phyloP scores from a whole-genome alignment of 37 sponge, comb jelly and placozoan species.

The Bolinopsis microptera region DNA sequence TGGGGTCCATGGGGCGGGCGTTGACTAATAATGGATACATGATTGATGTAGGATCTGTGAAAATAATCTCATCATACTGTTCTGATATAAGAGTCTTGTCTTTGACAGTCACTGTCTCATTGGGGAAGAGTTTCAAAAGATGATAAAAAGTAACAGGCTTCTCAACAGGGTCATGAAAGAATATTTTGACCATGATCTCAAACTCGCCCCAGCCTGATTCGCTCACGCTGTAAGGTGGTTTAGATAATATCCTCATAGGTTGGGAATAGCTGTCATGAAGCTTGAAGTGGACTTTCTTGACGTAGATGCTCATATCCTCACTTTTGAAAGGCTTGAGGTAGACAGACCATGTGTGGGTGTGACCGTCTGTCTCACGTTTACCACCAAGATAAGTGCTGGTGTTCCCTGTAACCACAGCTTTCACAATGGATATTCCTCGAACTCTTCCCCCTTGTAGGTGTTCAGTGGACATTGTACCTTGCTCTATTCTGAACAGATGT shows the following conservation, averaged over 20 bases:
- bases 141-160: conserved; percentile 95
- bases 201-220: conserved; percentile 99
- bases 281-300: conserved; percentile 92
- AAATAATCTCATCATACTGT: conserved; percentile 87
- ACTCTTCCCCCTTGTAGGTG: conserved; percentile 11
- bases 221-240: conserved; percentile 85
- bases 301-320: conserved; percentile 70
- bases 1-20: conserved; percentile 2
- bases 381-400: conserved; percentile 83
- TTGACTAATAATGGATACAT: conserved; percentile 55
- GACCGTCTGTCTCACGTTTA: conserved; percentile 95
- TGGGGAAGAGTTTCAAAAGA: conserved; percentile 88
- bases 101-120: conserved; percentile 77
- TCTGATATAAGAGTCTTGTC: conserved; percentile 90
- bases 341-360: conserved; percentile 96
- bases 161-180: conserved; percentile 86
- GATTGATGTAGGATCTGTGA: conserved; percentile 50
- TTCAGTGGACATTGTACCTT: background rate
- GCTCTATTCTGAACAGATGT: background rate
- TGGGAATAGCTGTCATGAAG: conserved; percentile 94
- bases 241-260: conserved; percentile 80
- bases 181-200: conserved; percentile 88
- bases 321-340: conserved; percentile 88
- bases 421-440: conserved; percentile 74
- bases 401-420: conserved; percentile 90